Percentiles rank a stretch among this genome's conserved stretches.
phyloP scores from a whole-genome alignment of 2,797 vertebrate species.

The Dendrocincla fuliginosa region DNA sequence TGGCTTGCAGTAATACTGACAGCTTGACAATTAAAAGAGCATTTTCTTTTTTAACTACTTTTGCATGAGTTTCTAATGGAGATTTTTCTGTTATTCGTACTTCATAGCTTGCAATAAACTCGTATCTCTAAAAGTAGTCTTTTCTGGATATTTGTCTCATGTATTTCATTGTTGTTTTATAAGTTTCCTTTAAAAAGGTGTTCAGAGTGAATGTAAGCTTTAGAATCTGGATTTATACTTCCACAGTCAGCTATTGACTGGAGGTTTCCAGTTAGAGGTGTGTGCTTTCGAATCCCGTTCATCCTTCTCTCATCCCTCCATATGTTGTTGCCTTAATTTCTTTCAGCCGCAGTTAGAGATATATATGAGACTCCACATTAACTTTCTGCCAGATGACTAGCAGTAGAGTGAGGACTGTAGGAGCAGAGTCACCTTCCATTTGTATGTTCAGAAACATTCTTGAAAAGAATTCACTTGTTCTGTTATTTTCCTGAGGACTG shows the following conservation, averaged over 20 bases:
- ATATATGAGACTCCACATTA: not conserved
- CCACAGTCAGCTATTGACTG: not conserved
- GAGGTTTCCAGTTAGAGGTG: not conserved
- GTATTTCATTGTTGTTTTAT: not conserved
- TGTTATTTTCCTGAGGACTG: not conserved
- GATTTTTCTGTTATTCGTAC: not conserved
- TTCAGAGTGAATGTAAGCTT: not conserved
- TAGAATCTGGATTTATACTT: not conserved
- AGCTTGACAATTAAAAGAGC: not conserved
- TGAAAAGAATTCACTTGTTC: not conserved
- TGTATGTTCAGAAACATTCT: not conserved
- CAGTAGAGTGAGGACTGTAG: not conserved
- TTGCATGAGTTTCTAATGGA: not conserved
- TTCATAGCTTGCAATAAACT: not conserved
- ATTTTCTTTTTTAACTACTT: not conserved
- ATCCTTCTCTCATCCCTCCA: not conserved
- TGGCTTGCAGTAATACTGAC: not conserved
- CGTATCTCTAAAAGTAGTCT: not conserved
- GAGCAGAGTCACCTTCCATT: not conserved
- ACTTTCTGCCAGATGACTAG: not conserved
- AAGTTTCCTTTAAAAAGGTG: not conserved
- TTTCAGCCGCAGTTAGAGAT: not conserved
- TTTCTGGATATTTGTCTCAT: not conserved
- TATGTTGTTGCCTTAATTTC: not conserved
- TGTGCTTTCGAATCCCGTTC: not conserved